Conservation (phyloP, 2,888 invertebrate species). For the Lepas anatifera region DNA sequence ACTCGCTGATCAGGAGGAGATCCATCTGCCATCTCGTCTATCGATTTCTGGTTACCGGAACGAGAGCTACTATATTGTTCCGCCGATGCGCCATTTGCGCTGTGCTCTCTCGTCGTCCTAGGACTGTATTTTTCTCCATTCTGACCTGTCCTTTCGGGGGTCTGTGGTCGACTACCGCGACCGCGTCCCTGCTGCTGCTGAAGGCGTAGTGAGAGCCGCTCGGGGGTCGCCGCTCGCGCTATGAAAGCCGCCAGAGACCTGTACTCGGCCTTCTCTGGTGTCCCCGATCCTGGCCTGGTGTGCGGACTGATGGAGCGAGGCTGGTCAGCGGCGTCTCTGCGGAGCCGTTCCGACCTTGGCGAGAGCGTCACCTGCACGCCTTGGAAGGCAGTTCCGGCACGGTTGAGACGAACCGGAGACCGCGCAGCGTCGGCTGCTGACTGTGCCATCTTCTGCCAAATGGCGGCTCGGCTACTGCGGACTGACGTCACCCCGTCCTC, state of each 20-base stretch:
- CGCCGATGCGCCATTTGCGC: too few species aligned
- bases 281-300: not conserved
- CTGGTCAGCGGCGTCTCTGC: too few species aligned
- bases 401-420: not conserved
- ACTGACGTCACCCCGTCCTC: not conserved
- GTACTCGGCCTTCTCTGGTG: not conserved
- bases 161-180: not conserved
- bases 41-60: too few species aligned
- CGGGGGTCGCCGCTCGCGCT: not conserved
- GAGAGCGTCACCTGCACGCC: not conserved
- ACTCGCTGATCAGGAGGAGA: too few species aligned
- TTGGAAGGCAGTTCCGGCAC: not conserved
- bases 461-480: not conserved
- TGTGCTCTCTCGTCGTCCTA: too few species aligned
- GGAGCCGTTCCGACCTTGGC: not conserved
- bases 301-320: not conserved
- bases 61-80: too few species aligned
- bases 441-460: not conserved
- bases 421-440: not conserved
- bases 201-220: not conserved
- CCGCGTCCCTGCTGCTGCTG: not conserved
- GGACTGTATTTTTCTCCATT: too few species aligned
- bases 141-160: not conserved
- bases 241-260: not conserved
- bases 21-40: not conserved